phyloP scores from a whole-genome alignment of 1,140 invertebrate species.

The Brachionus angularis region DNA sequence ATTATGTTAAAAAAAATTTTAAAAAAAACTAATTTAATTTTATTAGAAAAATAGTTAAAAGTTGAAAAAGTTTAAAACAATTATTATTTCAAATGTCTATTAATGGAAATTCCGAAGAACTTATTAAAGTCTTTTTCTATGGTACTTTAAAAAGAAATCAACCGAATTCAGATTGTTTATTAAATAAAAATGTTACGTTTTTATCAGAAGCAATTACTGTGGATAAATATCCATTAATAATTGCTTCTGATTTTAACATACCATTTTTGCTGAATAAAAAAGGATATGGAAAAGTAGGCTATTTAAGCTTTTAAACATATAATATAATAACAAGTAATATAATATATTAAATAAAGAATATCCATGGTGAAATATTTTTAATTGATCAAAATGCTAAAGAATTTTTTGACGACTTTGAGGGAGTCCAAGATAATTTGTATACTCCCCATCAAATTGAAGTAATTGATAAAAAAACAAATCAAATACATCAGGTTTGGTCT shows the following conservation, averaged over 20 bases:
- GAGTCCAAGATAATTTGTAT: constrained; percentile 40
- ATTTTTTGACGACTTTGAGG: constrained; percentile 26
- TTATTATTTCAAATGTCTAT: too few species aligned
- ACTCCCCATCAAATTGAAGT: constrained; percentile 12
- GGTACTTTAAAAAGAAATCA: constrained; percentile 41
- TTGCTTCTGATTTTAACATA: constrained; percentile 25
- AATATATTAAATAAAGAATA: background rate
- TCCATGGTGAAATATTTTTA: constrained; percentile 23
- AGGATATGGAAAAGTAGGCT: constrained; percentile 37
- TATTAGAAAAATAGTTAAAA: too few species aligned
- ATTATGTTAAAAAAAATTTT: too few species aligned
- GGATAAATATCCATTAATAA: constrained; percentile 34
- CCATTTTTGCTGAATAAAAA: constrained; percentile 39
- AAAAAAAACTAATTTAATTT: too few species aligned
- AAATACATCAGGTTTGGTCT: background rate
- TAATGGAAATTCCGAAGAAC: too few species aligned
- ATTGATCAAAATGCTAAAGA: constrained; percentile 39
- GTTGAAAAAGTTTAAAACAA: too few species aligned
- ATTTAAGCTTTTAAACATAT: background rate
- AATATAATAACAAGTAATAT: too few species aligned
- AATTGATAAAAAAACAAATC: constrained; percentile 26
- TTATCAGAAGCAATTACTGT: constrained; percentile 32
- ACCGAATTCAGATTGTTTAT: constrained; percentile 8
- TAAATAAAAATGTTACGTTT: background rate
- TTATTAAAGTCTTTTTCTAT: constrained; percentile 39